These are phyloP conservation scores for Lissocephala sabroskyi DNA, from an alignment of 2,888 invertebrate genomes.

Conservation along the genomic window DNA sequence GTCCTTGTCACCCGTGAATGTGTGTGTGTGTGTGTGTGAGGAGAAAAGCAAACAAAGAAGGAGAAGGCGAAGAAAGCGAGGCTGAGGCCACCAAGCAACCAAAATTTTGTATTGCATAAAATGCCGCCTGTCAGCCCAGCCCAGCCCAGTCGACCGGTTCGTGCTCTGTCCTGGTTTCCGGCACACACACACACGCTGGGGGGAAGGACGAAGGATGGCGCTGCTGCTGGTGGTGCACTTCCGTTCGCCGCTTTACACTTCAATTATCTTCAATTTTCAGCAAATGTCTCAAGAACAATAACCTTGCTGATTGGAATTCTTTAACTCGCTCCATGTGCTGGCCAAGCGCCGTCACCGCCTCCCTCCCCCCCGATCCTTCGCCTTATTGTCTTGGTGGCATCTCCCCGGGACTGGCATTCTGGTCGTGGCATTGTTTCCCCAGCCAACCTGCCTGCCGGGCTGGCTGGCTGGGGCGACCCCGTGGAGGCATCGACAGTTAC, in stretches of 20 bases:
- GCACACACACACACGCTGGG: neutral
- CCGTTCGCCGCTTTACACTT: slow-evolving; percentile 60
- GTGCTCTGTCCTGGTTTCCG: neutral
- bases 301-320: slow-evolving; percentile 63
- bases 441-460: slow-evolving; percentile 1
- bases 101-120: slow-evolving; percentile 57
- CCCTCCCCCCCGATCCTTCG: neutral
- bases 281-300: slow-evolving; percentile 67
- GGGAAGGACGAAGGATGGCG: neutral
- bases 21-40: slow-evolving; percentile 12
- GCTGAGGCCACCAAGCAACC: slow-evolving; percentile 16
- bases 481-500: slow-evolving; percentile 60
- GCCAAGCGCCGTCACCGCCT: slow-evolving; percentile 3
- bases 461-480: too few relatives aligned
- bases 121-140: slow-evolving; percentile 17
- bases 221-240: slow-evolving; percentile 57
- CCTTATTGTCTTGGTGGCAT: slow-evolving; percentile 11
- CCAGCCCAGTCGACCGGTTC: neutral
- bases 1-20: too few relatives aligned
- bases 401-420: slow-evolving; percentile 22
- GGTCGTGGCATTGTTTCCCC: slow-evolving; percentile 9
- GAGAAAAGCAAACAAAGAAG: slow-evolving; percentile 1
- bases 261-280: slow-evolving; percentile 66
- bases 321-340: slow-evolving; percentile 55
- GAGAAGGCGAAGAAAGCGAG: neutral